Percentiles rank a stretch among this genome's conserved stretches.
Evolutionary conservation across 2,113 vertebrate genomes (phyloP).

Genomic region (Gasterosteus aculeatus): DNA sequence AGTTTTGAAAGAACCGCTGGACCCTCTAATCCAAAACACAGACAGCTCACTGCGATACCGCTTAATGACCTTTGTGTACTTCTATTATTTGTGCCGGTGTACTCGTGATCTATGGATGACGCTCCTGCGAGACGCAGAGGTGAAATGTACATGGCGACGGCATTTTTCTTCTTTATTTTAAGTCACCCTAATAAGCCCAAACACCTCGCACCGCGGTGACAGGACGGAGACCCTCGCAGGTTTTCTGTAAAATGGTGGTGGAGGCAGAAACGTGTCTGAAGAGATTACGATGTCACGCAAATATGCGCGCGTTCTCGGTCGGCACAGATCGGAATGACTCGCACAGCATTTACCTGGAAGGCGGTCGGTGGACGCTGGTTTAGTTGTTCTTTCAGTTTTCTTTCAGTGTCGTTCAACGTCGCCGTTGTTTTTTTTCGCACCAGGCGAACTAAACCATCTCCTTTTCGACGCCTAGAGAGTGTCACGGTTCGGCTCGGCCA

Average conservation of each 20-base stretch:
- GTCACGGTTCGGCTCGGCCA: slow-evolving; percentile 39
- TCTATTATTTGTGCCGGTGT: too few species aligned
- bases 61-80: slow-evolving; percentile 19
- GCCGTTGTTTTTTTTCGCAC: slow-evolving; percentile 32
- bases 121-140: slow-evolving; percentile 8
- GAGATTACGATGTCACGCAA: slow-evolving; percentile 1
- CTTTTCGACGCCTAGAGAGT: slow-evolving; percentile 40
- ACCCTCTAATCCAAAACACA: neutral
- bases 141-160: neutral
- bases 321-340: neutral
- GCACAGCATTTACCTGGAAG: slow-evolving; percentile 59
- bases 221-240: slow-evolving; percentile 16
- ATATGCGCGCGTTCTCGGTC: neutral
- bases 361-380: slow-evolving; percentile 10
- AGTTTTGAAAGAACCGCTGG: neutral
- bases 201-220: slow-evolving; percentile 4
- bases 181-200: slow-evolving; percentile 13
- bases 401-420: slow-evolving; percentile 25
- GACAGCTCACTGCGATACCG: slow-evolving; percentile 9
- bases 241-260: slow-evolving; percentile 56
- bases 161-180: slow-evolving; percentile 1
- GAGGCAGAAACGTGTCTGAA: slow-evolving; percentile 17
- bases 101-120: neutral
- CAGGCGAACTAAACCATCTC: slow-evolving; percentile 49
- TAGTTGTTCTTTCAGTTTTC: slow-evolving; percentile 15